Conservation (phyloP, 2,888 invertebrate species). For the Drosophila nr. perissopoda region DNA sequence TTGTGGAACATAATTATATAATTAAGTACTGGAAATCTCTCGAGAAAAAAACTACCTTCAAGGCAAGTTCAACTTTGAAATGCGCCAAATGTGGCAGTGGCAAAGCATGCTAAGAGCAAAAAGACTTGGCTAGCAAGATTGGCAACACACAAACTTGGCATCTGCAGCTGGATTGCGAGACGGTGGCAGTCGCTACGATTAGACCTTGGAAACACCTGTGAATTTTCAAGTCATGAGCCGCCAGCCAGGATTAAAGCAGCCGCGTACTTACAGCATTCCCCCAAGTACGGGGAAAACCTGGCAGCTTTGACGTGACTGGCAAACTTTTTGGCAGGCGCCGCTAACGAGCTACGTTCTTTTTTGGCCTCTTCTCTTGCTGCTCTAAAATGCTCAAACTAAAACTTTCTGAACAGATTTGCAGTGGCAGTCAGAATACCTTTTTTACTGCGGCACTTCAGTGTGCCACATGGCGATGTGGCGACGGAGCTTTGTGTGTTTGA, state of each 20-base stretch:
- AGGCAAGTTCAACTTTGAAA: constrained; percentile 12
- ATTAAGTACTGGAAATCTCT: neutral
- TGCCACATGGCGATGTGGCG: constrained; percentile 67
- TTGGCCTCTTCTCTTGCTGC: constrained; percentile 58
- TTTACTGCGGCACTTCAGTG: constrained; percentile 72
- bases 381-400: constrained; percentile 76
- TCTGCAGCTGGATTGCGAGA: constrained; percentile 53
- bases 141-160: constrained; percentile 77
- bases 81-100: constrained; percentile 38
- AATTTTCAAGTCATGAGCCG: constrained; percentile 71
- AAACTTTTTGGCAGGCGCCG: constrained; percentile 78
- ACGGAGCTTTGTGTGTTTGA: constrained; percentile 42
- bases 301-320: constrained; percentile 78
- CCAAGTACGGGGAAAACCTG: constrained; percentile 48
- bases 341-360: constrained; percentile 66
- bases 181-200: constrained; percentile 26
- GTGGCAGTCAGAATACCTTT: constrained; percentile 51
- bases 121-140: constrained; percentile 25
- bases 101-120: constrained; percentile 23
- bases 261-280: constrained; percentile 44
- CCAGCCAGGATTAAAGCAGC: constrained; percentile 69
- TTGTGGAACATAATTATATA: constrained; percentile 19
- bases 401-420: constrained; percentile 77
- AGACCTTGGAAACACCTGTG: constrained; percentile 75
- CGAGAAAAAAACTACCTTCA: neutral